Evolutionary conservation across 2,888 invertebrate species (phyloP), one percentile per base, ranked within the genome.

Genomic region (Augochlorella aurata): DNA sequence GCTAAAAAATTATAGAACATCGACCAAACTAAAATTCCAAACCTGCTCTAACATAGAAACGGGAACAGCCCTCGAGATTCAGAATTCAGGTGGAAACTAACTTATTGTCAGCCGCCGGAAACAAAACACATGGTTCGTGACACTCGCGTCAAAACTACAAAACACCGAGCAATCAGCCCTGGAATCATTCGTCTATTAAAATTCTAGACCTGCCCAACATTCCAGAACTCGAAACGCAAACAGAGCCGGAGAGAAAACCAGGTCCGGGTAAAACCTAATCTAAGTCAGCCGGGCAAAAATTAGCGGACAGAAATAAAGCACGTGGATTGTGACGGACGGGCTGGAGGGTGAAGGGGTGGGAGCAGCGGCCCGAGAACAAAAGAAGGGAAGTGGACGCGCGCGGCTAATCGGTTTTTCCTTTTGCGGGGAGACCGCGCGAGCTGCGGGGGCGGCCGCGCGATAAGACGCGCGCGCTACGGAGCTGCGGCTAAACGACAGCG

Each of bases 401-500:
- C 0, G 50, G 73, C 70, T 58, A 77, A 77, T 83, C 77, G 54
- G 71, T 77, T 70, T 67, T 82, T 65, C 52, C 49, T 75, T 45
- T 58, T 21, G 63, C 74, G 18, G 63, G 29, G 45, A 58, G 45
- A 50, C 58, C 73, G 75, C 83, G 76, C 63, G 67, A 21, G n/a
- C 61, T 24, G 54, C 44, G 21, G 21, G 54, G 54, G 21, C 61
- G 50, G 63, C 61, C 67, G 54, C 63, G 29, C 74, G 85, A 85
- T 85, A 83, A 85, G 83, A 81, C 85, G 81, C 66, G 65, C 65
- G 24, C 24, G 58, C 58, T 58, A 58, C 58, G 58, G 58, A 58
- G 58, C 58, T 63, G 81, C 76, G 77, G 72, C 84, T 82, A 81
- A 84, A 83, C 83, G 84, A 83, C 83, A 83, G 49, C 83, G 77